A percentile compares a stretch with the other conserved stretches of the same genome.
Evolutionary conservation across 2,113 vertebrate species (phyloP).

Genomic region (Mobula hypostoma): DNA sequence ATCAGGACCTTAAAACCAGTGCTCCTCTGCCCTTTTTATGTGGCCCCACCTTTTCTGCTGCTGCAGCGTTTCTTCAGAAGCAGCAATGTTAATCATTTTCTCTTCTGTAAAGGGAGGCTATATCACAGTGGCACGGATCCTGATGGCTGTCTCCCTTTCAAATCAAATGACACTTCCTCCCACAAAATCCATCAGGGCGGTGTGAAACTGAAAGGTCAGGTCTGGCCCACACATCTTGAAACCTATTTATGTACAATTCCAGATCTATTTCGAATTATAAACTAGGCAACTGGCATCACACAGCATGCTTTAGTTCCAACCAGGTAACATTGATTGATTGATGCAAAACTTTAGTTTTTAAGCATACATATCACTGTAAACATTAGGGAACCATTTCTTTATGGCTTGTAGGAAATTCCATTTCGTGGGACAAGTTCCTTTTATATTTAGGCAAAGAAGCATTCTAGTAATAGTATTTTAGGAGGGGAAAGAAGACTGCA

Average conservation of each 20-base stretch:
- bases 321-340: conserved; percentile 10
- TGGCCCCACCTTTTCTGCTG: not conserved
- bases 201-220: not conserved
- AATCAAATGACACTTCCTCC: not conserved
- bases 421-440: not conserved
- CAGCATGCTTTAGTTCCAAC: not conserved
- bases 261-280: not conserved
- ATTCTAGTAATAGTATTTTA: conserved; percentile 13
- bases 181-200: not conserved
- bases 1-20: too few relatives aligned
- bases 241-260: not conserved
- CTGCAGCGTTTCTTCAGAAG: not conserved
- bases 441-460: not conserved
- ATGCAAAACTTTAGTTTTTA: not conserved
- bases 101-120: not conserved
- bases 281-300: not conserved
- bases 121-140: not conserved
- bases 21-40: not conserved
- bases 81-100: not conserved
- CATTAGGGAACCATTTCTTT: not conserved
- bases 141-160: not conserved
- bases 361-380: not conserved
- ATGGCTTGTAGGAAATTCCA: not conserved
- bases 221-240: not conserved
- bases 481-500: not conserved